Evolutionary conservation across 2,888 invertebrate genomes (phyloP).

Genomic region (Thereva nobilitata): DNA sequence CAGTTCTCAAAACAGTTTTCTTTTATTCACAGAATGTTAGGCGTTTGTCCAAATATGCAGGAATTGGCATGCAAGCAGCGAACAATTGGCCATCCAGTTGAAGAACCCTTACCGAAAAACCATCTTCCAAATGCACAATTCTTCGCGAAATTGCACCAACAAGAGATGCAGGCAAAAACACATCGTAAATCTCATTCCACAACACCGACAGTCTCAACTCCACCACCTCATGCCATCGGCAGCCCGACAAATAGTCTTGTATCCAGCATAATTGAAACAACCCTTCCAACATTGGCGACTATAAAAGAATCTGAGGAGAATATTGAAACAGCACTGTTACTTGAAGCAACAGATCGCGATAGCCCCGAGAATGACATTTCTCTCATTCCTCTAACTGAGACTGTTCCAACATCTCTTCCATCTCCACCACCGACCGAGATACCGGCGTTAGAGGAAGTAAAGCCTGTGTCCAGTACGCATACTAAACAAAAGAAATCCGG

Average conservation of each 20-base stretch:
- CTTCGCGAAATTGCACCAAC: constrained; percentile 58
- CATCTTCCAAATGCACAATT: constrained; percentile 58
- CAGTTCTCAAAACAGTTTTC: not conserved
- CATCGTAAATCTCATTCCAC: constrained; percentile 45
- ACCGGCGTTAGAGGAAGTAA: constrained; percentile 41
- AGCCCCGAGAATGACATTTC: constrained; percentile 40
- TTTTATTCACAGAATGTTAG: constrained; percentile 59
- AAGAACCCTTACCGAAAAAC: constrained; percentile 53
- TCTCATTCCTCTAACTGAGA: too few relatives aligned
- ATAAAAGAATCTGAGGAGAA: not conserved
- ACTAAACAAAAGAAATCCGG: constrained; percentile 56
- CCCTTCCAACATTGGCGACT: not conserved
- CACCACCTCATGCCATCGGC: not conserved
- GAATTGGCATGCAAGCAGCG: constrained; percentile 79
- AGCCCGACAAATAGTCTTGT: too few relatives aligned
- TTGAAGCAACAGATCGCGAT: constrained; percentile 24
- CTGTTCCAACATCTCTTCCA: not conserved
- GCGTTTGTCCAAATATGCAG: constrained; percentile 81
- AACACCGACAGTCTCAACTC: not conserved
- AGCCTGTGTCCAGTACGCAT: constrained; percentile 43
- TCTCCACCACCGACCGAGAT: constrained; percentile 21
- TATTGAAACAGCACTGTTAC: not conserved
- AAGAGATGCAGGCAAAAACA: constrained; percentile 52
- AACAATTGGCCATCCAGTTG: constrained; percentile 65
- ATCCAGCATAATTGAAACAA: not conserved